phyloP scores from a whole-genome alignment of 2,113 vertebrate species.

The Trinectes maculatus region DNA sequence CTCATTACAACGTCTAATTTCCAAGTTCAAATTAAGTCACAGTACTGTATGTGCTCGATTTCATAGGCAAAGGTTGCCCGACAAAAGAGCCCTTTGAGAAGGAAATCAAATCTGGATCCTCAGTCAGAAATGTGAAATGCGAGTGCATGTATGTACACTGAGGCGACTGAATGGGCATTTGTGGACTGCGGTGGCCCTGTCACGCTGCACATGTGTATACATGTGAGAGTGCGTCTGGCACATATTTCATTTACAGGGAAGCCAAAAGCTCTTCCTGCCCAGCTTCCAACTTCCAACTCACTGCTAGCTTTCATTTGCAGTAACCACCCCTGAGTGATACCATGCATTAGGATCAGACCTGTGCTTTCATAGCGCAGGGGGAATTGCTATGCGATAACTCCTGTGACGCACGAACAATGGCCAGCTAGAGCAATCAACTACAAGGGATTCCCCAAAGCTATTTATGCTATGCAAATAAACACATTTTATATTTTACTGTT shows the following conservation, averaged over 20 bases:
- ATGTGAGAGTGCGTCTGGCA: not conserved
- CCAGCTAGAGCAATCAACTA: slow-evolving; percentile 41
- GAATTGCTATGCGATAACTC: slow-evolving; percentile 38
- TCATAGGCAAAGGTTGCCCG: slow-evolving; percentile 27
- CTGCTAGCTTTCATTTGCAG: not conserved
- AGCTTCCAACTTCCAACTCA: not conserved
- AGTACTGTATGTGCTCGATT: slow-evolving; percentile 35
- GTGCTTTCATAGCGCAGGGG: slow-evolving; percentile 23
- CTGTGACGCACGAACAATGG: slow-evolving; percentile 14
- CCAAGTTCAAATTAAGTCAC: slow-evolving; percentile 56
- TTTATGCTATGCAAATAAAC: slow-evolving; percentile 48
- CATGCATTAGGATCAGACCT: slow-evolving; percentile 23
- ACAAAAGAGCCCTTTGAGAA: slow-evolving; percentile 69
- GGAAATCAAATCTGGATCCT: slow-evolving; percentile 65
- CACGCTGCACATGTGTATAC: not conserved
- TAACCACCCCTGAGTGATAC: slow-evolving; percentile 23
- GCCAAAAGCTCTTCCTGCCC: slow-evolving; percentile 10
- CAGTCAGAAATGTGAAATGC: slow-evolving; percentile 46
- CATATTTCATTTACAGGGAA: not conserved
- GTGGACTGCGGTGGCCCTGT: slow-evolving; percentile 11
- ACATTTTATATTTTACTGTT: slow-evolving; percentile 43
- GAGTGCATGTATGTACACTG: slow-evolving; percentile 13
- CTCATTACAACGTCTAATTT: slow-evolving; percentile 52
- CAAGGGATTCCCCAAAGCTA: slow-evolving; percentile 49
- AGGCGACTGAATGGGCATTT: slow-evolving; percentile 36